Conservation (phyloP, 1,140 invertebrate genomes). For the Vollenhovia emeryi region DNA sequence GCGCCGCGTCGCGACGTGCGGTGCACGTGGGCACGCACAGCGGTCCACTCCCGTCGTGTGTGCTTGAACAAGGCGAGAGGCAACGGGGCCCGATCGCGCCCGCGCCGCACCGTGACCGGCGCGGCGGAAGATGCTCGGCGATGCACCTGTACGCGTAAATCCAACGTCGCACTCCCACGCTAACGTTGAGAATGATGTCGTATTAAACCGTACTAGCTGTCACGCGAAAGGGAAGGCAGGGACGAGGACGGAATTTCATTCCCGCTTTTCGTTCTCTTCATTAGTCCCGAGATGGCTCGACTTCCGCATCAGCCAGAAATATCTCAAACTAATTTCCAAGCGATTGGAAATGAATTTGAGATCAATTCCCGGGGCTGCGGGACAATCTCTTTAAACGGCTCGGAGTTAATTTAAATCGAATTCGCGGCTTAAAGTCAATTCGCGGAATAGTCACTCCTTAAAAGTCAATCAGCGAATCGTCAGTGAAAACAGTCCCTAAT, state of each 20-base stretch:
- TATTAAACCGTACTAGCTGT: conserved; percentile 44
- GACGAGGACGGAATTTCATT: neutral
- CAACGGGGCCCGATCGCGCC: neutral
- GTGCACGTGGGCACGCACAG: conserved; percentile 30
- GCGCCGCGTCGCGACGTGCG: neutral
- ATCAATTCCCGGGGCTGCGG: neutral
- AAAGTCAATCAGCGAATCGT: no score
- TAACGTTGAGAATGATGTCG: conserved; percentile 39
- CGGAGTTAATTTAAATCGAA: neutral
- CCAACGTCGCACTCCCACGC: conserved; percentile 53
- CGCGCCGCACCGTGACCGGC: neutral
- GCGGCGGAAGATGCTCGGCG: conserved; percentile 12
- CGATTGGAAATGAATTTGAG: neutral
- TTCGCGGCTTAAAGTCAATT: neutral
- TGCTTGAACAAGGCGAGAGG: conserved; percentile 49
- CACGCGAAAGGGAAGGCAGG: neutral
- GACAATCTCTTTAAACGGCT: neutral
- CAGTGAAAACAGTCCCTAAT: no score
- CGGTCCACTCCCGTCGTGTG: conserved; percentile 34
- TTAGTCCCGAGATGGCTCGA: neutral
- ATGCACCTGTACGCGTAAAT: conserved; percentile 61
- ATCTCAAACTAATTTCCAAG: neutral
- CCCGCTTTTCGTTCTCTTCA: neutral
- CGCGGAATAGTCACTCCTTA: no score
- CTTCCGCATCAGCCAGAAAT: neutral